A percentile compares a stretch with the other conserved stretches of the same genome.
Evolutionary conservation across 2,888 invertebrate genomes (phyloP).

Genomic region (Drosophila pegasa): DNA sequence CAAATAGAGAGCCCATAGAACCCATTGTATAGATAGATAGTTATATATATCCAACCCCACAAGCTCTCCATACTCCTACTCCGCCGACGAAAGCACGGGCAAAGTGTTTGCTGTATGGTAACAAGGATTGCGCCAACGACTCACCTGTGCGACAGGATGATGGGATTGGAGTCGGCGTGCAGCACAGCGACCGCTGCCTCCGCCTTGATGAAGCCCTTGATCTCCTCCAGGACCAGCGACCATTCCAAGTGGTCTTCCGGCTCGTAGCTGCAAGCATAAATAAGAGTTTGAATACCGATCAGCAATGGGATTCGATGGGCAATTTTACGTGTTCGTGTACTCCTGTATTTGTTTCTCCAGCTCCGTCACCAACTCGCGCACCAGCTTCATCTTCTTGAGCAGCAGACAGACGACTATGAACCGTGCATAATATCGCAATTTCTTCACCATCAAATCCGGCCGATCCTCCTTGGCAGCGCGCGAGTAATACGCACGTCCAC

Average conservation of each 20-base stretch:
- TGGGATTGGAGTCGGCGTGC: constrained; percentile 93
- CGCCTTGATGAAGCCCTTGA: constrained; percentile 96
- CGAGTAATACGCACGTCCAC: constrained; percentile 97
- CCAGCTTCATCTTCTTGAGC: constrained; percentile 96
- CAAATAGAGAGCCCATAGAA: constrained; percentile 28
- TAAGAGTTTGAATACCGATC: constrained; percentile 27
- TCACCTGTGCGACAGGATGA: constrained; percentile 94
- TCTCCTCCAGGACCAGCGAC: constrained; percentile 97
- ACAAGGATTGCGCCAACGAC: constrained; percentile 63
- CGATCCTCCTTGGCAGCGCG: constrained; percentile 96
- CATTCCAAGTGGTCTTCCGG: constrained; percentile 99
- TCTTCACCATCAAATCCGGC: constrained; percentile 98
- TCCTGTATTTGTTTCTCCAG: constrained; percentile 97
- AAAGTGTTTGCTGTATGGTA: constrained; percentile 64
- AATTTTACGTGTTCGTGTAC: constrained; percentile 91
- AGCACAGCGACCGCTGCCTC: constrained; percentile 95
- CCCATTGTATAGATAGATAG: constrained; percentile 10
- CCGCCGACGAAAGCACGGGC: constrained; percentile 86
- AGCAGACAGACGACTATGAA: constrained; percentile 98
- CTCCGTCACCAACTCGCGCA: constrained; percentile 95
- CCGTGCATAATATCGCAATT: constrained; percentile 96
- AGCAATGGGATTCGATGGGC: background rate
- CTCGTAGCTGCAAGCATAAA: constrained; percentile 88
- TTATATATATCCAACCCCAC: constrained; percentile 60
- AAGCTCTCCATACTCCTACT: constrained; percentile 81